Evolutionary conservation across 2,888 invertebrate species (phyloP), one percentile per base, ranked within the genome.

Genomic region (Myopa tessellatipennis): DNA sequence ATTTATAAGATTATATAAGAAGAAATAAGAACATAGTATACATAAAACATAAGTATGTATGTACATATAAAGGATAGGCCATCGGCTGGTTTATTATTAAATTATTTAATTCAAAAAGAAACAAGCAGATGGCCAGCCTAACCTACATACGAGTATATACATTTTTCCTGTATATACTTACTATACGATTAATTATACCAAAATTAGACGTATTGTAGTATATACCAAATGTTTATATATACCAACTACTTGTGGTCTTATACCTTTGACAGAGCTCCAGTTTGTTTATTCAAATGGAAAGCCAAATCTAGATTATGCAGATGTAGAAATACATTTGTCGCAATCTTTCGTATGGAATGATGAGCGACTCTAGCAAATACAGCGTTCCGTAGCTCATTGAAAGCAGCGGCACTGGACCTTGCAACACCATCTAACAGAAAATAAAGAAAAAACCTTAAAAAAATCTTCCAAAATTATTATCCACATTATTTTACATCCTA

Each of bases 341-440:
- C 98, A 79, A 99, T 95, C 89, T 93, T 93, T 72, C 99, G 91
- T 82, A 99, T 98, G 26, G 99, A 99, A 90, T 96, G 95, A 87
- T 99, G 99, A 0, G 99, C 98, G 7, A 99, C 99, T 88, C 93
- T 95, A 2, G 98, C 98, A 90, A 99, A 99, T 68, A 99, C 97
- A 0, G 99, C 99, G 91, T 99, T 99, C 55, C 99, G 91, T 26
- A 99, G 89, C 90, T 99, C 99, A 90, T 98, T 99, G 89, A 99
- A 97, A 36, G 95, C 95, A 0, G 97, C 94, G 3, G 98, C 94
- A 70, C 96, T 94, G 4, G 95, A 95, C 82, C 99, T 92, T 0
- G 98, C 98, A 79, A 96, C 90, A 78, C 99, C 99, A 91, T 99
- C 99, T 99, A 88, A 8, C 87, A 50, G 34, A 8, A 36, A 58